A percentile compares a stretch with the other conserved stretches of the same genome.
Evolutionary conservation across 2,888 invertebrate genomes (phyloP).

Genomic region (Orchestes rusci): DNA sequence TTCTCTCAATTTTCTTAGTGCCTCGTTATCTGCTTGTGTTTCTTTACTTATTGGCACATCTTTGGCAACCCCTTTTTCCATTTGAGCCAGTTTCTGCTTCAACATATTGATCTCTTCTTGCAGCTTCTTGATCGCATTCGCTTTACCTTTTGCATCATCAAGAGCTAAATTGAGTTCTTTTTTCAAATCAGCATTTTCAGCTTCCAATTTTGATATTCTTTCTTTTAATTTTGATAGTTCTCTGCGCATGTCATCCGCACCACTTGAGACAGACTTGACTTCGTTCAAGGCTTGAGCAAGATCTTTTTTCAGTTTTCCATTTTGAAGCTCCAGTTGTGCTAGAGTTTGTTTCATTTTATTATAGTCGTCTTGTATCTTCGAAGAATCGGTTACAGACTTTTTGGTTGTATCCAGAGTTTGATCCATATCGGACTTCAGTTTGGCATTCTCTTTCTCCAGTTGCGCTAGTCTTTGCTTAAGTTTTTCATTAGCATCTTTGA

Average conservation of each 20-base stretch:
- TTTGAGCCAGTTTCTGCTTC: conserved; percentile 28
- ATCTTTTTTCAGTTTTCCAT: conserved; percentile 26
- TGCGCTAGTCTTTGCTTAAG: conserved; percentile 22
- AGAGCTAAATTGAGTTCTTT: conserved; percentile 23
- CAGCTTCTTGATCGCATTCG: conserved; percentile 16
- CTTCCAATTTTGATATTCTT: conserved; percentile 22
- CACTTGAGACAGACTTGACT: conserved; percentile 12
- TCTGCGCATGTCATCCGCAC: conserved; percentile 12
- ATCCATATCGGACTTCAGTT: conserved; percentile 25
- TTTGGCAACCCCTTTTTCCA: too few species aligned
- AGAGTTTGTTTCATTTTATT: conserved; percentile 24
- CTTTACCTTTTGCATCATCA: conserved; percentile 22
- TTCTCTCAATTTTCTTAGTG: conserved; percentile 20
- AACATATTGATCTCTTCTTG: conserved; percentile 28
- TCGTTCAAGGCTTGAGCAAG: conserved; percentile 22
- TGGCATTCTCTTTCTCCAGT: conserved; percentile 26
- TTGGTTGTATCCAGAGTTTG: conserved; percentile 24
- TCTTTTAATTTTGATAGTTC: conserved; percentile 24
- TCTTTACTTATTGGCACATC: too few species aligned
- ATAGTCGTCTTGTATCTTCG: conserved; percentile 22
- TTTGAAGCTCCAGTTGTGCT: conserved; percentile 25
- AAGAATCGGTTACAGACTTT: conserved; percentile 17
- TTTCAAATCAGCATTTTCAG: conserved; percentile 19
- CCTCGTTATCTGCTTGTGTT: conserved; percentile 21
- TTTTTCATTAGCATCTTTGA: conserved; percentile 18